These are phyloP conservation scores for Notodonta ziczac DNA, from an alignment of 2,888 invertebrate genomes.

Conservation along the genomic window DNA sequence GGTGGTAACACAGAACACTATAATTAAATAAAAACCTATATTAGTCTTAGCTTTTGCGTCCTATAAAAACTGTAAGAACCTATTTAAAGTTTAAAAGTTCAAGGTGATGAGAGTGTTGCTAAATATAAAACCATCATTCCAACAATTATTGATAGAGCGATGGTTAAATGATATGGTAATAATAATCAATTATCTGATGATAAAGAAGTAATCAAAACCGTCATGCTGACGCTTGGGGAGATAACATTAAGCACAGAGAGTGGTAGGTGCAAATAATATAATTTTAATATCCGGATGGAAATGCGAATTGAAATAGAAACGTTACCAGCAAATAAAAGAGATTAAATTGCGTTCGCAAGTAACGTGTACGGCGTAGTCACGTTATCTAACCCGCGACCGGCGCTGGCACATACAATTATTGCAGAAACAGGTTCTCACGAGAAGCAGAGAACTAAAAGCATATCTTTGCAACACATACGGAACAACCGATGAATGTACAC, in stretches of 20 bases:
- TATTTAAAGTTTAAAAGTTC: too few relatives aligned
- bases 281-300: too few relatives aligned
- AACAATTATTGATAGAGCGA: too few relatives aligned
- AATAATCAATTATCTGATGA: neutral
- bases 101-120: too few relatives aligned
- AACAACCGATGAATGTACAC: neutral
- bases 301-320: too few relatives aligned
- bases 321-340: neutral
- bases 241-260: too few relatives aligned
- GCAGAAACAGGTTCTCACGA: constrained; percentile 45
- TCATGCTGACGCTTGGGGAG: too few relatives aligned
- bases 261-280: too few relatives aligned
- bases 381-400: constrained; percentile 30
- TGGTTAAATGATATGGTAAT: too few relatives aligned
- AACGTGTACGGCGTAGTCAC: constrained; percentile 14
- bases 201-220: neutral
- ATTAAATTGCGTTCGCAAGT: neutral
- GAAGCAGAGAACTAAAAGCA: constrained; percentile 24
- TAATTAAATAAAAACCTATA: neutral
- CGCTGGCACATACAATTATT: constrained; percentile 29
- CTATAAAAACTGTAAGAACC: too few relatives aligned
- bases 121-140: too few relatives aligned
- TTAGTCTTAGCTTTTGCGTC: too few relatives aligned
- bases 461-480: constrained; percentile 6
- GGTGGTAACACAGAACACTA: neutral